A percentile compares a stretch with the other conserved stretches of the same genome.
These are phyloP conservation scores for Scolopax mira DNA, from an alignment of 2,113 vertebrate species.

Conservation along the genomic window DNA sequence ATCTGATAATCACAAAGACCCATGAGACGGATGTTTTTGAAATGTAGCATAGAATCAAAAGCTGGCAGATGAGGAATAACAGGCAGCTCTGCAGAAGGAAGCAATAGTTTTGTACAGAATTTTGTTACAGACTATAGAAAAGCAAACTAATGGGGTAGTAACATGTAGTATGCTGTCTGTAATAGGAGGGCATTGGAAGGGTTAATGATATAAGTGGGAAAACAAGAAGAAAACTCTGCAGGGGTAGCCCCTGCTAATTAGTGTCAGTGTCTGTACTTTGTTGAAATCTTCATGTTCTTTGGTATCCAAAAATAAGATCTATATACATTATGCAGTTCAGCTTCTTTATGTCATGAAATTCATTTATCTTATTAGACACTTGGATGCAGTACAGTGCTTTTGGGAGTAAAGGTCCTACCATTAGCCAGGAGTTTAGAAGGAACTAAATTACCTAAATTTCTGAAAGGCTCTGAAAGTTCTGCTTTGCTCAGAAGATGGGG, in stretches of 20 bases:
- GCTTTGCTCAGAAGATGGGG: background rate
- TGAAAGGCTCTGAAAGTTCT: background rate
- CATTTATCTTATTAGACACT: background rate
- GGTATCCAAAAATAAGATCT: background rate
- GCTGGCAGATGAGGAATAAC: background rate
- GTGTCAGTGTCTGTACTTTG: background rate
- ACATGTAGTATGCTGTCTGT: background rate
- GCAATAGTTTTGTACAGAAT: background rate
- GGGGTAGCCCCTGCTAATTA: background rate
- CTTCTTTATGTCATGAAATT: background rate
- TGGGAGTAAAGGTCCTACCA: background rate
- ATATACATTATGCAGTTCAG: background rate
- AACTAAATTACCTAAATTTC: background rate
- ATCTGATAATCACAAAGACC: background rate
- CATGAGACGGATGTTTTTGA: background rate
- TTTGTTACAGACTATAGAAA: background rate
- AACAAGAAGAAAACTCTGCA: background rate
- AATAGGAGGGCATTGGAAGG: background rate
- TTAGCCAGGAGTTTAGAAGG: background rate
- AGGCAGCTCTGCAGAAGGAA: background rate
- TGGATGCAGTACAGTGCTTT: background rate
- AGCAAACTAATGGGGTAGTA: background rate
- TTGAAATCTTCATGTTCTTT: background rate
- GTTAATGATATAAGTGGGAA: background rate
- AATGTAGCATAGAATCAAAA: background rate